Evolutionary conservation across 2,888 invertebrate species (phyloP), one percentile per base, ranked within the genome.

Genomic region (Phorcus lineatus): DNA sequence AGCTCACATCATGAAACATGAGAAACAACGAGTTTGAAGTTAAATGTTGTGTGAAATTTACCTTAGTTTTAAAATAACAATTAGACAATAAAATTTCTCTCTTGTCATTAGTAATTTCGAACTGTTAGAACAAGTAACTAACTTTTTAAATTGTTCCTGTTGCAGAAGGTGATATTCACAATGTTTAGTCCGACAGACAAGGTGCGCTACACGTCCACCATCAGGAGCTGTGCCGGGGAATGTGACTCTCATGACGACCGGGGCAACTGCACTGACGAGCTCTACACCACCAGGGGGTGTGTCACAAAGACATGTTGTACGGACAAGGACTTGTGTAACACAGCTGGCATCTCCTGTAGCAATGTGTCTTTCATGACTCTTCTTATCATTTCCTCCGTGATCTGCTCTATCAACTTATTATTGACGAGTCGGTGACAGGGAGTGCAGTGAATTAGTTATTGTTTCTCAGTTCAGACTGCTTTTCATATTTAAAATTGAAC

Each of bases 91-190:
- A n/a, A n/a, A n/a, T n/a, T n/a, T n/a, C n/a, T n/a, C n/a, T n/a
- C n/a, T n/a, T n/a, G n/a, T n/a, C n/a, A n/a, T n/a, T n/a, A n/a
- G n/a, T n/a, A n/a, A n/a, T n/a, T n/a, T n/a, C n/a, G n/a, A n/a
- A n/a, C n/a, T n/a, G n/a, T n/a, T n/a, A n/a, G n/a, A n/a, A n/a
- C n/a, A n/a, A n/a, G n/a, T n/a, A n/a, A n/a, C n/a, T n/a, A n/a
- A n/a, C n/a, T n/a, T n/a, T n/a, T 16, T 36, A 19, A 77, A 22
- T 78, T 70, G 11, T 77, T 74, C 17, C 55, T 70, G 28, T 84
- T 85, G 74, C 89, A 90, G 90, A 90, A 89, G 85, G 89, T 88
- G 11, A 83, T 85, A 57, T 88, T 87, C 76, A 86, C 88, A 80
- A 89, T 89, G 88, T 80, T 83, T 57, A 87, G 88, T 52, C 85